These are phyloP conservation scores for Anabacerthia variegaticeps DNA, from an alignment of 2,797 vertebrate species.

Conservation along the genomic window DNA sequence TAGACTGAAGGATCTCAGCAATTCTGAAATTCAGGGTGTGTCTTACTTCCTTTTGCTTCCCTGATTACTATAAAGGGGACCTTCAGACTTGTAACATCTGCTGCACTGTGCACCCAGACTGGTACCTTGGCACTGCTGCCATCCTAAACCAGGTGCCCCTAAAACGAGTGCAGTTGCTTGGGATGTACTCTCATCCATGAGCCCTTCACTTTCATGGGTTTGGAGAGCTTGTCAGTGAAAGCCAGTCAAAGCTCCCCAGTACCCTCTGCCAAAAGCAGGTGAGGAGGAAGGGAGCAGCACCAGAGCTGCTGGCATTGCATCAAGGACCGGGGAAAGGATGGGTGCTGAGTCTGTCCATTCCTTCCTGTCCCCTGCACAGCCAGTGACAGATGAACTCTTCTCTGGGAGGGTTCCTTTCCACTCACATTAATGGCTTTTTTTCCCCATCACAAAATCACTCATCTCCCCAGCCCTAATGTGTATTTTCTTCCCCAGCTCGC, in stretches of 20 bases:
- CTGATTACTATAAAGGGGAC: not conserved
- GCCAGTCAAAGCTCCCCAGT: not conserved
- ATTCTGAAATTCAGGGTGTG: not conserved
- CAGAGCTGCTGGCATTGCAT: not conserved
- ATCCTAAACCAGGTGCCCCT: not conserved
- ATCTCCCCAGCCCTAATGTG: not conserved
- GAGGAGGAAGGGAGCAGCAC: not conserved
- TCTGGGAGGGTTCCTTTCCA: not conserved
- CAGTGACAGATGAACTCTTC: not conserved
- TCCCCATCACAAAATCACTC: not conserved
- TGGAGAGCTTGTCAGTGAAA: not conserved
- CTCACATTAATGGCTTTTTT: not conserved
- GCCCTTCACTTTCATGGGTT: not conserved
- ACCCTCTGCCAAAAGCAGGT: not conserved
- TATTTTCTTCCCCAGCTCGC: not conserved
- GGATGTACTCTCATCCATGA: rapidly evolving
- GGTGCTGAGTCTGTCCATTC: not conserved
- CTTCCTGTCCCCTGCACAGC: not conserved
- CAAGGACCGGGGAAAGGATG: not conserved
- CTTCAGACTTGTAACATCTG: not conserved
- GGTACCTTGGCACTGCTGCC: not conserved
- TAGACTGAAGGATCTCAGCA: not conserved
- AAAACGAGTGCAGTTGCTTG: not conserved
- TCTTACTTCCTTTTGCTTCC: not conserved
- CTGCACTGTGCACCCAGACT: rapidly evolving